Conservation (phyloP, 30 jellyfish, hydroid and myxozoan species). For the Rhopilema esculentum region DNA sequence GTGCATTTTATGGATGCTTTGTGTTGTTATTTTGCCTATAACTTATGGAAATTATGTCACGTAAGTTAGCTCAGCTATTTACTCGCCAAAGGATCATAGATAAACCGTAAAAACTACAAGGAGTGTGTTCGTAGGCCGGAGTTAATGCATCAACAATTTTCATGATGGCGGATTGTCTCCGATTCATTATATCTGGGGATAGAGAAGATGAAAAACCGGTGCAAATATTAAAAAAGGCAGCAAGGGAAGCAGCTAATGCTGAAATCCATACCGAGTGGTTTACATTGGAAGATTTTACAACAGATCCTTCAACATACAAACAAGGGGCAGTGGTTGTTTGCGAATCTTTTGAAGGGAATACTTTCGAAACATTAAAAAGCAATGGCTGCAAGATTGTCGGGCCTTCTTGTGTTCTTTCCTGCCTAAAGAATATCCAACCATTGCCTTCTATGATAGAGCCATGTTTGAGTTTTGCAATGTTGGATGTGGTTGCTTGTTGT, state of each 20-base stretch:
- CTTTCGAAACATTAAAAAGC: slow-evolving; percentile 57
- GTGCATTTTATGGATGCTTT: neutral
- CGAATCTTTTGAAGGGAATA: slow-evolving; percentile 79
- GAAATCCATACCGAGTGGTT: slow-evolving; percentile 57
- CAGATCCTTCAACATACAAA: neutral
- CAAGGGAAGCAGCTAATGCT: slow-evolving; percentile 33
- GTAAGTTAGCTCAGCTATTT: neutral
- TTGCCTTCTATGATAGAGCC: slow-evolving; percentile 76
- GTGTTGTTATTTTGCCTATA: neutral
- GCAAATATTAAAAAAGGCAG: slow-evolving; percentile 32
- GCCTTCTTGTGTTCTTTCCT: slow-evolving; percentile 80
- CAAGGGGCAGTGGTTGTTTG: slow-evolving; percentile 63
- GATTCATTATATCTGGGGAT: slow-evolving; percentile 30
- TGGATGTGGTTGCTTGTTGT: slow-evolving; percentile 88
- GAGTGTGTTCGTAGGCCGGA: no score
- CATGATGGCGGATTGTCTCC: slow-evolving; percentile 44
- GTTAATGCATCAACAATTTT: neutral
- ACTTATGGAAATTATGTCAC: neutral
- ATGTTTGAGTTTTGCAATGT: slow-evolving; percentile 77
- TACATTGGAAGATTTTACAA: slow-evolving; percentile 8
- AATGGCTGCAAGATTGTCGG: slow-evolving; percentile 74
- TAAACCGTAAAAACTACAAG: no score
- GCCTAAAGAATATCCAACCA: slow-evolving; percentile 60
- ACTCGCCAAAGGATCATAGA: no score
- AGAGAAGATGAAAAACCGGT: slow-evolving; percentile 28